Evolutionary conservation across 1,140 invertebrate genomes (phyloP), one percentile per base, ranked within the genome.

Genomic region (Ips typographus): DNA sequence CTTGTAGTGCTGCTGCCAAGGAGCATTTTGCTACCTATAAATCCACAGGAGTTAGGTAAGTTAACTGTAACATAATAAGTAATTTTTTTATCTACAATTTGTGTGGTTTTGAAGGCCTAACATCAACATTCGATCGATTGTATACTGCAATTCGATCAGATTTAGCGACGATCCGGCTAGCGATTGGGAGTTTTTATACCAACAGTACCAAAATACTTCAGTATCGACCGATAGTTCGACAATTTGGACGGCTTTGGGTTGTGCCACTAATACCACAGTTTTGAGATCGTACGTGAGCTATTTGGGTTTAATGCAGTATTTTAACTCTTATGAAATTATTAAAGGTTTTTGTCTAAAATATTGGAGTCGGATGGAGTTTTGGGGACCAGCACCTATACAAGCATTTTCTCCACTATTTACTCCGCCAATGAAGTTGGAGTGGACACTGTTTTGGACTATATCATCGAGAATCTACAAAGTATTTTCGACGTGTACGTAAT

Each of bases 111-210:
- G 22, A 60, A 84, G 82, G 40, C 77, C 86, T 22, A 80, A 82
- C 44, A 78, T 83, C n/a, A 86, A 88, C 70, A 80, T 86, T 72
- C 82, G 84, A 37, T 81, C 82, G 39, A 83, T 83, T 65, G 84
- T 88, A 4, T 88, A 87, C 75, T 88, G 86, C 74, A 79, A 77
- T 49, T 83, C 80, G 40, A 74, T 87, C 2, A 77, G 82, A 41
- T 74, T 82, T n/a, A 41, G 77, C 75, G 5, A 71, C 60, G 58
- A 67, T 40, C 51, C 44, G 2, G n/a, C 60, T 2, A 53, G 59
- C 0, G 82, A 87, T 59, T 87, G 83, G 73, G 68, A 84, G 8
- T 79, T 73, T 38, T 39, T 67, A 2, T 67, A 40, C 40, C 8
- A 67, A 49, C 55, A 58, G n/a, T 67, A 67, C 44, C 40, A 58